Evolutionary conservation across 2,888 invertebrate species (phyloP).

Genomic region (Caenorhabditis plicata): DNA sequence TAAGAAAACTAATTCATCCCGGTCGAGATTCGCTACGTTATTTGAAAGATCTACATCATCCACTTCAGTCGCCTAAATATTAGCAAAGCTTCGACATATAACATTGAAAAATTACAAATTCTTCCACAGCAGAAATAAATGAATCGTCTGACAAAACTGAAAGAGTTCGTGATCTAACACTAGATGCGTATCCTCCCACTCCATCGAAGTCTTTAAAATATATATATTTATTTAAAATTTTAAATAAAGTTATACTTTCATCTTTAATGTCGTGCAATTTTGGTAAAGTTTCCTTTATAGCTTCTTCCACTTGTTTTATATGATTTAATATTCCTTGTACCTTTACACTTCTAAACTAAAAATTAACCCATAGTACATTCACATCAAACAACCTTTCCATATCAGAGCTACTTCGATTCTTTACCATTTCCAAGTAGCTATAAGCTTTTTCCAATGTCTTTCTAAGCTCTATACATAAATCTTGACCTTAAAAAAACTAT

Average conservation of each 20-base stretch:
- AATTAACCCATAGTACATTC: too few relatives aligned
- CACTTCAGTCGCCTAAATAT: slow-evolving; percentile 9
- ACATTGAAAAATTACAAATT: slow-evolving; percentile 59
- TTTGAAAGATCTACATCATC: slow-evolving; percentile 28
- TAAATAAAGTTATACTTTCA: slow-evolving; percentile 7
- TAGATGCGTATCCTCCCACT: slow-evolving; percentile 22
- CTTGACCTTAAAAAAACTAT: slow-evolving; percentile 24
- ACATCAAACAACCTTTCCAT: slow-evolving; percentile 42
- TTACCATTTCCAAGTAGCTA: slow-evolving; percentile 41
- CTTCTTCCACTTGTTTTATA: slow-evolving; percentile 22
- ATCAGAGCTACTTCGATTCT: slow-evolving; percentile 48
- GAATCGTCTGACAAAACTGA: slow-evolving; percentile 86
- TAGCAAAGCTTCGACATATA: background rate
- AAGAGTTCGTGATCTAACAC: slow-evolving; percentile 64
- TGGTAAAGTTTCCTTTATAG: slow-evolving; percentile 9
- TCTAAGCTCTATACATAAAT: slow-evolving; percentile 38
- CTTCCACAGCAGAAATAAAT: slow-evolving; percentile 90
- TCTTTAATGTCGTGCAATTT: slow-evolving; percentile 22
- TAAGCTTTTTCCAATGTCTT: slow-evolving; percentile 39
- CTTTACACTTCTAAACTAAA: too few relatives aligned
- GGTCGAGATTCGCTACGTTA: slow-evolving; percentile 72
- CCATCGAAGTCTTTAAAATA: slow-evolving; percentile 17
- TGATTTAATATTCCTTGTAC: slow-evolving; percentile 28
- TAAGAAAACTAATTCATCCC: slow-evolving; percentile 77
- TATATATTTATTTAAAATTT: slow-evolving; percentile 2